Evolutionary conservation across 2,797 vertebrate genomes (phyloP).

Genomic region (Bradypodion pumilum): DNA sequence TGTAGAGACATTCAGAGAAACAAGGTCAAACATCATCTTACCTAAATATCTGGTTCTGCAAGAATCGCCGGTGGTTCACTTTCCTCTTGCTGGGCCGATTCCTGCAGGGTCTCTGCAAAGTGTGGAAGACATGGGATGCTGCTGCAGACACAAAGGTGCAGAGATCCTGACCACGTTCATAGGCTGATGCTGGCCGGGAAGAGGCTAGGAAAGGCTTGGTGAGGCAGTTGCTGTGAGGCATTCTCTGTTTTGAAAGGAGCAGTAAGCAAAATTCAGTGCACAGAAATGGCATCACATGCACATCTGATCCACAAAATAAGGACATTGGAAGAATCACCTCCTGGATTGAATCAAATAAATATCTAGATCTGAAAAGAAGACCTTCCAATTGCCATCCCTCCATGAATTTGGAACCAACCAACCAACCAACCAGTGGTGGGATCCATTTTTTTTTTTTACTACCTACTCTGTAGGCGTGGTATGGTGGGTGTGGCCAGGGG

Average conservation of each 20-base stretch:
- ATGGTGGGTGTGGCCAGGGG: too few species aligned
- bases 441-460: too few species aligned
- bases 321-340: background rate
- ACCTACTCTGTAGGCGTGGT: too few species aligned
- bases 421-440: too few species aligned
- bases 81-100: conserved; percentile 79
- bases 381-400: too few species aligned
- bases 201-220: background rate
- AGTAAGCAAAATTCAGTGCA: background rate
- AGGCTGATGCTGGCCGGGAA: background rate
- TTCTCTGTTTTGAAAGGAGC: background rate
- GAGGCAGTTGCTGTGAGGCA: background rate
- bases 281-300: background rate
- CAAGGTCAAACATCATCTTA: background rate
- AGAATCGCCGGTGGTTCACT: conserved; percentile 89
- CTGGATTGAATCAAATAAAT: too few species aligned
- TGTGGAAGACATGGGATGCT: conserved; percentile 84
- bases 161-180: conserved; percentile 73
- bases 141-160: conserved; percentile 83
- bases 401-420: too few species aligned
- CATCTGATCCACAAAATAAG: background rate
- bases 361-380: too few species aligned
- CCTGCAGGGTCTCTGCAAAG: conserved; percentile 82
- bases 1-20: background rate
- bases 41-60: conserved; percentile 93